Conservation (phyloP, 2,797 vertebrate genomes). For the Melanotaenia maccullochi region DNA sequence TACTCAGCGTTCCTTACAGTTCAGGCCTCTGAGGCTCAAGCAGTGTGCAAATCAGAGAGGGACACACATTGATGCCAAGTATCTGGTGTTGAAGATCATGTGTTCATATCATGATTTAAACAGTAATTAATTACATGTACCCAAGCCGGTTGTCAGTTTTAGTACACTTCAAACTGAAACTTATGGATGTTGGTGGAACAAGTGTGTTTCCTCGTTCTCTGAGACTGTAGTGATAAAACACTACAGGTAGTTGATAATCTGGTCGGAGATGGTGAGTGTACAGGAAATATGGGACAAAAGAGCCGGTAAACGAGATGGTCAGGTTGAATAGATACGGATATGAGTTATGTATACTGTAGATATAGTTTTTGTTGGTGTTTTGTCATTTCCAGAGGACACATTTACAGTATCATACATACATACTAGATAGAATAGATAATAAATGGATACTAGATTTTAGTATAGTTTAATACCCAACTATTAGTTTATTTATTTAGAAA, state of each 20-base stretch:
- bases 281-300: not conserved
- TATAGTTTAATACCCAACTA: too few species aligned
- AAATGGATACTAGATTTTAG: too few species aligned
- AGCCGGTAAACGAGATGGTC: constrained; percentile 10
- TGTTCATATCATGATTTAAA: constrained; percentile 1
- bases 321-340: not conserved
- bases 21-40: constrained; percentile 9
- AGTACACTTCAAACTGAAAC: not conserved
- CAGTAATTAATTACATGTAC: not conserved
- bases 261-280: not conserved
- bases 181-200: not conserved
- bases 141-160: not conserved
- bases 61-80: not conserved
- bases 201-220: not conserved
- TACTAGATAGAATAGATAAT: too few species aligned
- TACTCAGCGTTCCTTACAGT: constrained; percentile 63
- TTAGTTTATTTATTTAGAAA: too few species aligned
- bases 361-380: not conserved
- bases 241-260: not conserved
- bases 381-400: not conserved
- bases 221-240: not conserved
- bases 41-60: not conserved
- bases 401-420: not conserved
- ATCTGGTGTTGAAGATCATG: constrained; percentile 11
- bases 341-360: not conserved